Evolutionary conservation across 2,888 invertebrate species (phyloP).

Genomic region (Acanthococcus lagerstroemiae): DNA sequence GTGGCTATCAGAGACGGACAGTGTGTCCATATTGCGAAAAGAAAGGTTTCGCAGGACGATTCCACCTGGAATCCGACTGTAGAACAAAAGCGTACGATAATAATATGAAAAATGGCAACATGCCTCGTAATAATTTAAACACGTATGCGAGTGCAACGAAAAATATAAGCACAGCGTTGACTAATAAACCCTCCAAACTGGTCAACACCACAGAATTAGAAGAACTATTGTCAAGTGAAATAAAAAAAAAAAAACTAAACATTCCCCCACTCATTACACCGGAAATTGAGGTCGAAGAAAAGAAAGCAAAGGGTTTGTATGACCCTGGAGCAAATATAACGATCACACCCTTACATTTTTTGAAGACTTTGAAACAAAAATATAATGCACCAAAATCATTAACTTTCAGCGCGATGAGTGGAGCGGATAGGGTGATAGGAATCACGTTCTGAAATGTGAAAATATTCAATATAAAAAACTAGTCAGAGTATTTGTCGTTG

Average conservation of each 20-base stretch:
- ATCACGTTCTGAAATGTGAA: not conserved
- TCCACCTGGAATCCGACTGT: not conserved
- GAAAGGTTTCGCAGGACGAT: not conserved
- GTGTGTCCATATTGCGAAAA: not conserved
- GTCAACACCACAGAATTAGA: not conserved
- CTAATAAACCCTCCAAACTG: not conserved
- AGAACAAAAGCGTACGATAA: not conserved
- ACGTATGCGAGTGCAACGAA: not conserved
- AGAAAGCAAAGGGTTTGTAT: not conserved
- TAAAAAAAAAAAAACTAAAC: not conserved
- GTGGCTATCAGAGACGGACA: not conserved
- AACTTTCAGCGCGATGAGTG: not conserved
- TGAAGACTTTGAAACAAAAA: not conserved
- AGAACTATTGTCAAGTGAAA: not conserved
- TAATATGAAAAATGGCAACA: not conserved
- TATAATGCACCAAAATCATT: not conserved
- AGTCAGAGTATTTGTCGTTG: not conserved
- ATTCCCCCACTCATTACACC: not conserved
- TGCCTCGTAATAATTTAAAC: not conserved
- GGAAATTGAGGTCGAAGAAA: not conserved
- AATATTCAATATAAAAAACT: not conserved
- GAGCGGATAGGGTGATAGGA: not conserved
- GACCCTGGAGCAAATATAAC: not conserved
- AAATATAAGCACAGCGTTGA: not conserved
- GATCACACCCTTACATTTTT: not conserved